Evolutionary conservation across 2,113 vertebrate species (phyloP), one percentile per base, ranked within the genome.

Genomic region (Tupaia tana): DNA sequence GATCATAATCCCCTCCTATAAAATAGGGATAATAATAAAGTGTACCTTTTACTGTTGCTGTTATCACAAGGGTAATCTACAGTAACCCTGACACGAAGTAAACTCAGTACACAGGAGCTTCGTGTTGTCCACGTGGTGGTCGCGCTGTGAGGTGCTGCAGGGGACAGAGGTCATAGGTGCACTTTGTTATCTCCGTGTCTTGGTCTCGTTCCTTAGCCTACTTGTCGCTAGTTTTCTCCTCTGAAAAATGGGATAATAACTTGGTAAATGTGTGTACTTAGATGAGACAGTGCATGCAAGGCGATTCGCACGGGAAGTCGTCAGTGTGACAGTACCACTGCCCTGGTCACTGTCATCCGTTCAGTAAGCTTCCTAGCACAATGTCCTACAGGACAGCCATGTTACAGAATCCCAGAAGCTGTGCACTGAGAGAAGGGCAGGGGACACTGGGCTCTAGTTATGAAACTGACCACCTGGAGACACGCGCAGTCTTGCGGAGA

Each of bases 31-130:
- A 73, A 73, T 84, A 89, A 80, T 58, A 67, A 52, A 31, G n/a
- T 73, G 66, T 74, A 73, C 71, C 83, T 83, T 88, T 85, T 18
- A 80, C 12, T 80, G 9, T 56, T 80, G 54, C 58, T 16, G 0
- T 56, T 95, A 63, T 89, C 91, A 77, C 83, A 61, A 93, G 58
- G 59, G 74, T 89, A 81, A 91, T 93, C 89, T 84, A 78, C 7
- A 0, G 31, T 84, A 86, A 91, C 67, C 77, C 82, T 91, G 58
- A 58, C 18, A 43, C 6, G 2, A 25, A 12, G 58, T 73, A 54
- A 77, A 4, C 15, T n/a, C 70, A 19, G 0, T 74, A 27, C 22
- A 56, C 18, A 13, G n/a, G 63, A 86, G 78, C 69, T 96, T 88
- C 14, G 74, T 71, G 12, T 73, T 24, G 7, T n/a, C 59, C 9